These are phyloP conservation scores for Macrocentrus cingulum DNA, from an alignment of 1,140 invertebrate species.

Conservation along the genomic window DNA sequence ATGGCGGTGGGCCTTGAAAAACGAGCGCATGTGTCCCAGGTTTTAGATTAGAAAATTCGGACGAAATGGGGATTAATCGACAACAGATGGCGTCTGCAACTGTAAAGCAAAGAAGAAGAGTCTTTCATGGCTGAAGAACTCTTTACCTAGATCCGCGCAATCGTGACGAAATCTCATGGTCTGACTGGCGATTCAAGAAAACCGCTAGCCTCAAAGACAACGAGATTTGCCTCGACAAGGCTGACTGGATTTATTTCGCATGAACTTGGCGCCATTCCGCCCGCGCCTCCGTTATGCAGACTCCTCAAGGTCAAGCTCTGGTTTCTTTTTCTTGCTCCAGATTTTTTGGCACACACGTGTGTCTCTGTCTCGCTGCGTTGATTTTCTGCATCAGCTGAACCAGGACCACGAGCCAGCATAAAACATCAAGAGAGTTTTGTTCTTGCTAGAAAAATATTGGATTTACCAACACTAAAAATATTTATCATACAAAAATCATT, in stretches of 20 bases:
- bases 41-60: conserved; percentile 11
- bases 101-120: too few species aligned
- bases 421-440: too few species aligned
- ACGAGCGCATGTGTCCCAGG: too few species aligned
- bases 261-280: conserved; percentile 2
- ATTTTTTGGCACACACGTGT: not conserved
- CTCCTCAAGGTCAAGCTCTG: conserved; percentile 9
- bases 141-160: conserved; percentile 28
- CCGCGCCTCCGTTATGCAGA: not conserved
- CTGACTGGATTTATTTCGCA: not conserved
- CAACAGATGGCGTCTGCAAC: conserved; percentile 2
- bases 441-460: too few species aligned
- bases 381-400: not conserved
- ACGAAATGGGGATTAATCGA: not conserved
- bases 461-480: too few species aligned
- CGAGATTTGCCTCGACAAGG: not conserved
- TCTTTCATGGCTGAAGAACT: conserved; percentile 3
- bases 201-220: not conserved
- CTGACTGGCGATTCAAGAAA: not conserved
- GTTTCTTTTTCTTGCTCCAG: conserved; percentile 1
- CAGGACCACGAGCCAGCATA: too few species aligned
- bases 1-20: not conserved
- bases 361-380: not conserved
- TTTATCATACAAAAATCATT: too few species aligned
- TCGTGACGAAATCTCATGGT: not conserved